Evolutionary conservation across 2,797 vertebrate species (phyloP), one percentile per base, ranked within the genome.

Genomic region (Phataginus tricuspis): DNA sequence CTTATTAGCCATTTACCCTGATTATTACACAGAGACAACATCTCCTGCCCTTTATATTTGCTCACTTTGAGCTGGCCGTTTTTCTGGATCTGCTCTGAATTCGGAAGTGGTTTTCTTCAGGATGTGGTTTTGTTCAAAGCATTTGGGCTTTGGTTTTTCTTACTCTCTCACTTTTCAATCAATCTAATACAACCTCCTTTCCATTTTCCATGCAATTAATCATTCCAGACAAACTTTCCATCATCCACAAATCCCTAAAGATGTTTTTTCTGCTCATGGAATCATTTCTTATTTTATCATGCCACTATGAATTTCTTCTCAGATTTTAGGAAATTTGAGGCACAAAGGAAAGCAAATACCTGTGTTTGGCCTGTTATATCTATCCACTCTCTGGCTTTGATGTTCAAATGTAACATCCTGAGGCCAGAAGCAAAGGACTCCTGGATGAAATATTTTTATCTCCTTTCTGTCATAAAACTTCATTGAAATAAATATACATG

Each of bases 51-150:
- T 88, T 84, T 15, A 37, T 45, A 25, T 59, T 55, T 31, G 27
- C 66, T 92, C 49, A 75, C 69, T 77, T 31, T 45, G 49, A 34
- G 10, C 6, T 63, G 88, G 45, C 37, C 29, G 9, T 64, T 91
- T 66, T 59, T 71, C 64, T 59, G n/a, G 57, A 42, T 94, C 16
- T 88, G 23, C 29, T 92, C 45, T 88, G 64, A 59, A 94, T 72
- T 92, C 34, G 4, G 18, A 57, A 84, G 89, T 79, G 64, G 5
- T 88, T 84, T 85, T 84, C 64, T 86, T 64, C 91, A 91, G 82
- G 59, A 93, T 66, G 57, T 93, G 86, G 57, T 93, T 96, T 66
- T 85, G 31, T 94, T 83, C 49, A 64, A 85, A 84, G 63, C n/a
- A 45, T 74, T 86, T 87, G 83, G 21, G 77, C 23, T 78, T 94